Percentiles rank a stretch among this genome's conserved stretches.
Conservation (phyloP, 2,888 invertebrate genomes). For the Spialia ferax region DNA sequence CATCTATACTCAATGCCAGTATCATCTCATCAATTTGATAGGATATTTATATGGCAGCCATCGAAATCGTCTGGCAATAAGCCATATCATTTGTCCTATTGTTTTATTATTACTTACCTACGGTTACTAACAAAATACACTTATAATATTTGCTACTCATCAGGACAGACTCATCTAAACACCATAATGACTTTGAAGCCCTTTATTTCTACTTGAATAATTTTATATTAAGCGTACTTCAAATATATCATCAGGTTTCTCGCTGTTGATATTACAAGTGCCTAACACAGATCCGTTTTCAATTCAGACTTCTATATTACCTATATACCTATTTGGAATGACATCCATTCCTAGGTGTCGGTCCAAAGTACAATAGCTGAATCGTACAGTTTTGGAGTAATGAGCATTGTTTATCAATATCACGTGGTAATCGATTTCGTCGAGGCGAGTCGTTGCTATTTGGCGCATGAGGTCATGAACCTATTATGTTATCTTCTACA, state of each 20-base stretch:
- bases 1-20: too few relatives aligned
- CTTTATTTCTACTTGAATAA: too few relatives aligned
- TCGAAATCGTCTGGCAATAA: background rate
- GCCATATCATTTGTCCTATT: background rate
- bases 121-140: background rate
- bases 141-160: too few relatives aligned
- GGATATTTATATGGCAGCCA: background rate
- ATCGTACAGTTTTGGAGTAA: conserved; percentile 6
- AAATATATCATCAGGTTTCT: background rate
- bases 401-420: conserved; percentile 8
- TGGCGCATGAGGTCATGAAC: conserved; percentile 10
- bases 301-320: background rate
- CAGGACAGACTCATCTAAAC: too few relatives aligned
- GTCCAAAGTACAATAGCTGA: conserved; percentile 2
- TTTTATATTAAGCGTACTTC: too few relatives aligned
- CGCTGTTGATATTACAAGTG: background rate
- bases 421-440: conserved; percentile 12
- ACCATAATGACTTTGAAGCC: too few relatives aligned
- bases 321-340: background rate
- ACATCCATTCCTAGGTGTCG: background rate
- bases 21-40: too few relatives aligned
- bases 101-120: background rate
- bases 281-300: background rate
- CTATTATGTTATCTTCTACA: conserved; percentile 12
- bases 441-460: conserved; percentile 2